Evolutionary conservation across 2,888 invertebrate genomes (phyloP), one percentile per base, ranked within the genome.

Genomic region (Nomada goodeniana): DNA sequence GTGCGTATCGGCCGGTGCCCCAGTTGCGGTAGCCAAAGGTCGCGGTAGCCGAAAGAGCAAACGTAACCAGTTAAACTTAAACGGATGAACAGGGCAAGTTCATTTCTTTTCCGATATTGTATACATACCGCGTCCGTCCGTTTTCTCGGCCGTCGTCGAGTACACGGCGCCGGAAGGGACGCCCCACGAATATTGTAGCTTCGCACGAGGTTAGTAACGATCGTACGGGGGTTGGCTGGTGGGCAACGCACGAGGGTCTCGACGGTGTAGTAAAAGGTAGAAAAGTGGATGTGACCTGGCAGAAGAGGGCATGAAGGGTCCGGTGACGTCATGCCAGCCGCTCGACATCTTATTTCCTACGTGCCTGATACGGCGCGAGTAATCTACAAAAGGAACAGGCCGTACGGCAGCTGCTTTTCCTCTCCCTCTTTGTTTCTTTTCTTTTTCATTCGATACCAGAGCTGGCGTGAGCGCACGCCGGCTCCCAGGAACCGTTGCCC

Each of bases 271-370:
- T n/a, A 59, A 50, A 67, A 81, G 71, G 65, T 68, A 42, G 76
- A 59, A 82, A 81, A 79, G 74, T 79, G 67, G 67, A 55, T 57
- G 75, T 84, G 69, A 61, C 15, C 70, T 59, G 5, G 20, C n/a
- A 20, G 29, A 59, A 55, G 63, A 47, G 68, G 42, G 60, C 57
- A 81, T 53, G 64, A 77, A 80, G 72, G 75, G 52, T 26, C 75
- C 73, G 23, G 52, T 84, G 78, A 85, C 88, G 87, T 81, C 87
- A 77, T 53, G 52, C 52, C 70, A 47, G 53, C 79, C 71, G 72
- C 84, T 78, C 88, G 88, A 88, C 88, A 88, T 88, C 88, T 88
- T 88, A 88, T 88, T 88, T 88, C 88, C 88, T 88, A 82, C 84
- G 82, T 88, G 88, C 87, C 87, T 73, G 86, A 88, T 88, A 88